Evolutionary conservation across 2,888 invertebrate genomes (phyloP), one percentile per base, ranked within the genome.

Genomic region (Chalcosyrphus nemorum): DNA sequence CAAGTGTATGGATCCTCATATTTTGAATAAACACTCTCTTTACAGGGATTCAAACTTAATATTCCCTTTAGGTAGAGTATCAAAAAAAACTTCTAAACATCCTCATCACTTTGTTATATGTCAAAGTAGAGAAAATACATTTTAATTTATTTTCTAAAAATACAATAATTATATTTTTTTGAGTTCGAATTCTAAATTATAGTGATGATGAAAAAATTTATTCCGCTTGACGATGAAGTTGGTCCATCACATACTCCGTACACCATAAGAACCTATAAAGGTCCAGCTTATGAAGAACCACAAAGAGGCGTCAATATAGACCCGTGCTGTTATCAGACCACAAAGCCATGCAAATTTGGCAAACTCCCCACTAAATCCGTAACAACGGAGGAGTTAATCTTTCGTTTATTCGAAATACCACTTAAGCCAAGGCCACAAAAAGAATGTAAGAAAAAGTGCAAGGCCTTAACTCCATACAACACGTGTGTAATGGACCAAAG

Each of bases 131-230:
- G 15, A 3, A 17, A 15, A 15, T 15, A 41, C 15, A 41, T 15
- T 41, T 6, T 17, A 1, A 43, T 17, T 15, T 13, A 17, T 43
- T 13, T 19, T 35, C n/a, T n/a, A n/a, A n/a, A 19, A 24, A n/a
- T 27, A n/a, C 19, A 24, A 56, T 63, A 47, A 38, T n/a, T 1
- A 54, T 19, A 17, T 17, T 45, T 1, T 15, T 27, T 38, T 41
- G 19, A 5, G 3, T 24, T 35, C 0, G 4, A 6, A 11, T 15
- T 65, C n/a, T 0, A 66, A 66, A 65, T 66, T 57, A 2, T 15
- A 50, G 29, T n/a, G 45, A 72, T 84, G 84, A 38, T 80, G 7
- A 80, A 80, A 57, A 84, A 74, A 70, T 80, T 84, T 54, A 27
- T 84, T 1, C 74, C 80, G 5, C 61, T 84, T 11, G 47, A 80